phyloP scores from a whole-genome alignment of 2,113 vertebrate genomes.

The Takifugu bimaculatus region DNA sequence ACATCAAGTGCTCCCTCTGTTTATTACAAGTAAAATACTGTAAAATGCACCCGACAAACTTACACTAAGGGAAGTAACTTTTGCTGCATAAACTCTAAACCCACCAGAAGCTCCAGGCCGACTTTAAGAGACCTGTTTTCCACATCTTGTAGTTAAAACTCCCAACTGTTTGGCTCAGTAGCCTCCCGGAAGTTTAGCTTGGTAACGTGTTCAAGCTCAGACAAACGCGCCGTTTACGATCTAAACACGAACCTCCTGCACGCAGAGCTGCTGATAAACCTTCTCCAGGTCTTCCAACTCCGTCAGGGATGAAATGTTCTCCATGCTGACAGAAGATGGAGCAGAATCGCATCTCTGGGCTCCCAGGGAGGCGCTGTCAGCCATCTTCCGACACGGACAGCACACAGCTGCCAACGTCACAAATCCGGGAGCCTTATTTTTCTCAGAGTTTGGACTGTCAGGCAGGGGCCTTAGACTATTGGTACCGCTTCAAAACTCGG shows the following conservation, averaged over 20 bases:
- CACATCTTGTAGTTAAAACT: no score
- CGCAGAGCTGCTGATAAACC: constrained; percentile 85
- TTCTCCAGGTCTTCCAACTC: constrained; percentile 88
- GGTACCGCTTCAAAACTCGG: no score
- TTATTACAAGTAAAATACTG: no score
- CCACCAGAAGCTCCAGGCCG: neutral
- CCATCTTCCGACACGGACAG: constrained; percentile 54
- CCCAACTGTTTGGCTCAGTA: neutral
- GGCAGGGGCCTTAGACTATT: constrained; percentile 1
- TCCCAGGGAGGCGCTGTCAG: constrained; percentile 34
- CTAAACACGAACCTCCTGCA: constrained; percentile 79
- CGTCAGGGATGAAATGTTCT: constrained; percentile 82
- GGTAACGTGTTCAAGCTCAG: constrained; percentile 13
- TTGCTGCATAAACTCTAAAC: neutral
- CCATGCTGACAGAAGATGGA: constrained; percentile 63
- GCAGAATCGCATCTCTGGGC: constrained; percentile 53
- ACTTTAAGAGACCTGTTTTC: no score
- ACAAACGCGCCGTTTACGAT: neutral
- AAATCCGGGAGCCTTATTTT: neutral
- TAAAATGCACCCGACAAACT: no score
- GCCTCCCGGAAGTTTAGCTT: constrained; percentile 31
- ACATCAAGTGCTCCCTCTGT: no score
- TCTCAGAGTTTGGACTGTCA: constrained; percentile 30
- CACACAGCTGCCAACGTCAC: constrained; percentile 8
- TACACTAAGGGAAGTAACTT: no score